A percentile compares a stretch with the other conserved stretches of the same genome.
phyloP scores from a whole-genome alignment of 92 coral and sea anemone species.

The Epizoanthus illoricatus region DNA sequence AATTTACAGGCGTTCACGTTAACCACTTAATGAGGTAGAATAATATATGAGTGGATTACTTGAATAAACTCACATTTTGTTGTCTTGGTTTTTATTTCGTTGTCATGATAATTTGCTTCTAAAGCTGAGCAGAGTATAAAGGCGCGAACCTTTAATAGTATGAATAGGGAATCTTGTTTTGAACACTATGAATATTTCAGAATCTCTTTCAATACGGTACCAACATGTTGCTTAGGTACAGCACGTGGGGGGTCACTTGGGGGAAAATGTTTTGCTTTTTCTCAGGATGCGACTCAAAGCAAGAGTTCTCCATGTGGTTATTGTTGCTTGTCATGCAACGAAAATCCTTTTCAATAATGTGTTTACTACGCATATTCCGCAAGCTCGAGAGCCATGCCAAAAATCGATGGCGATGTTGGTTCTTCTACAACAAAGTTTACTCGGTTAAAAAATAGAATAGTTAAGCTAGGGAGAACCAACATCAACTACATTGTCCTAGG shows the following conservation, averaged over 20 bases:
- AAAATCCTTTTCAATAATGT: no score
- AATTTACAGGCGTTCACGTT: background rate
- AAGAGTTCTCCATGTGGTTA: background rate
- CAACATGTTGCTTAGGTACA: background rate
- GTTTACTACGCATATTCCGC: no score
- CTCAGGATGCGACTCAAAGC: background rate
- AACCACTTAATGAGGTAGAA: background rate
- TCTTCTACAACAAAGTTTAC: no score
- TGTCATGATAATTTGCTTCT: background rate
- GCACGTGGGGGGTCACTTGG: slow-evolving; percentile 22
- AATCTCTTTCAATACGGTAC: slow-evolving; percentile 21
- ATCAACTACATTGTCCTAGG: no score
- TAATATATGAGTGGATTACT: background rate
- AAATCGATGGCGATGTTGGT: no score
- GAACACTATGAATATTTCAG: slow-evolving; percentile 35
- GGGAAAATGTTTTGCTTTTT: slow-evolving; percentile 20
- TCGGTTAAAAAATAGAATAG: no score
- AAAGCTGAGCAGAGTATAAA: background rate
- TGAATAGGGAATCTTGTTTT: background rate
- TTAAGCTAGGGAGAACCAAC: no score
- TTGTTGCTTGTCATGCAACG: background rate
- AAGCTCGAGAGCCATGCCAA: no score
- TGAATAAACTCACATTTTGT: background rate
- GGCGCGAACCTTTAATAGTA: background rate
- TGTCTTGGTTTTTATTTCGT: background rate